A percentile compares a stretch with the other conserved stretches of the same genome.
Evolutionary conservation across 2,888 invertebrate species (phyloP).

Genomic region (Dioctria rufipes): DNA sequence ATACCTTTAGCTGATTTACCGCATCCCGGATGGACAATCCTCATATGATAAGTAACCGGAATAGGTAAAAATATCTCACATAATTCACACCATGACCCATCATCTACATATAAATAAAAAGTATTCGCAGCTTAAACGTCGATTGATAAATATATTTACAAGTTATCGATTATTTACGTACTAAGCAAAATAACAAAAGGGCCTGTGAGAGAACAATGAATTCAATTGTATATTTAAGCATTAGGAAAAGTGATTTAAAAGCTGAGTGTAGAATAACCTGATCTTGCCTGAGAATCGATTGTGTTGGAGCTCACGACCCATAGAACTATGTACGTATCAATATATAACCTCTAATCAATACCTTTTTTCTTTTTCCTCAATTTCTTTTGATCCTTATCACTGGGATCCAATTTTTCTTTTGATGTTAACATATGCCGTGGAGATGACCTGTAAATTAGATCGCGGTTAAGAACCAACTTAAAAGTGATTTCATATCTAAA

Average conservation of each 20-base stretch:
- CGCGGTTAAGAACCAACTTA: background rate
- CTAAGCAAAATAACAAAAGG: too few species aligned
- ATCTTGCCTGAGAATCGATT: too few species aligned
- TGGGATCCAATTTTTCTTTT: slow-evolving; percentile 60
- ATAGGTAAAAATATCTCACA: slow-evolving; percentile 83
- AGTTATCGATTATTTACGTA: too few species aligned
- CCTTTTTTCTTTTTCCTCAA: slow-evolving; percentile 69
- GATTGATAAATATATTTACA: too few species aligned
- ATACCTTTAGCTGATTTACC: slow-evolving; percentile 84
- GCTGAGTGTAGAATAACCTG: too few species aligned
- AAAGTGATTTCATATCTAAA: background rate
- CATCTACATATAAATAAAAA: slow-evolving; percentile 62
- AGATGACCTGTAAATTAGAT: slow-evolving; percentile 43
- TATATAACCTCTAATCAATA: slow-evolving; percentile 16
- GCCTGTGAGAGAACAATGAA: too few species aligned
- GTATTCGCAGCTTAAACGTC: background rate
- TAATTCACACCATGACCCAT: slow-evolving; percentile 82
- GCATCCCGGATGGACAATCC: slow-evolving; percentile 91
- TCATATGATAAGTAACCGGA: slow-evolving; percentile 94
- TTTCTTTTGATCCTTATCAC: slow-evolving; percentile 68
- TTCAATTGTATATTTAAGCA: too few species aligned
- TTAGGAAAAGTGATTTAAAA: too few species aligned
- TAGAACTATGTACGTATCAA: background rate
- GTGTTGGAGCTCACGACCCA: background rate
- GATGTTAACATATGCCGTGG: slow-evolving; percentile 57